These are phyloP conservation scores for Lordiphosa collinella DNA, from an alignment of 1,140 invertebrate genomes.

Conservation along the genomic window DNA sequence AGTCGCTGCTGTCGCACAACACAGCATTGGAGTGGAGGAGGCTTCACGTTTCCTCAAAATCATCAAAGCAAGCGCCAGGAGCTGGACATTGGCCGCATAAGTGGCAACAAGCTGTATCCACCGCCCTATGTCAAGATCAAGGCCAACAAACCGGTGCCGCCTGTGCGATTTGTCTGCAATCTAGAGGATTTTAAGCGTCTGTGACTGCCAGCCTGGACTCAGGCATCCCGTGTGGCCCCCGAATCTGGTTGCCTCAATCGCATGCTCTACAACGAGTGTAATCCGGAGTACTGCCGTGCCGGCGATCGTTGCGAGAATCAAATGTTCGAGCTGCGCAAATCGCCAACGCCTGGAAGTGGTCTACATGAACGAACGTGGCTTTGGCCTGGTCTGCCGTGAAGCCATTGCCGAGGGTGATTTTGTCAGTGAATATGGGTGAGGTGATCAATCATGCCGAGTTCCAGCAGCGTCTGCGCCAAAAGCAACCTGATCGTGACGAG, in stretches of 20 bases:
- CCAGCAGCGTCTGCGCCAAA: slow-evolving; percentile 87
- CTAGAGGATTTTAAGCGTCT: slow-evolving; percentile 88
- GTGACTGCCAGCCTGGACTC: slow-evolving; percentile 89
- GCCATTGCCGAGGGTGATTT: slow-evolving; percentile 90
- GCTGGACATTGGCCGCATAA: slow-evolving; percentile 56
- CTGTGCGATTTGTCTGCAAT: slow-evolving; percentile 81
- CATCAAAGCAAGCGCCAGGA: slow-evolving; percentile 79
- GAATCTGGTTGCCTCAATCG: slow-evolving; percentile 93
- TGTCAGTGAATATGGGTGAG: slow-evolving; percentile 97
- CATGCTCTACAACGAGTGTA: slow-evolving; percentile 94
- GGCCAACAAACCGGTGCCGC: slow-evolving; percentile 86
- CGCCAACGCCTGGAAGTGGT: slow-evolving; percentile 89
- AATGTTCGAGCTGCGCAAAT: slow-evolving; percentile 89
- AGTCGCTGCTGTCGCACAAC: slow-evolving; percentile 80
- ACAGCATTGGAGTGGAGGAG: slow-evolving; percentile 80
- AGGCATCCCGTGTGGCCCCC: slow-evolving; percentile 89
- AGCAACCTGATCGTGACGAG: slow-evolving; percentile 90
- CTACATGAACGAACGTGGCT: slow-evolving; percentile 89
- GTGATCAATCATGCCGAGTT: slow-evolving; percentile 96
- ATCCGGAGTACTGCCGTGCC: slow-evolving; percentile 88
- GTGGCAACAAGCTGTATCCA: slow-evolving; percentile 82
- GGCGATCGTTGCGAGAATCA: slow-evolving; percentile 92
- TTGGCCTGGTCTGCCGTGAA: slow-evolving; percentile 90
- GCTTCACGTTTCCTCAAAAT: slow-evolving; percentile 79
- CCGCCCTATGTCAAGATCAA: slow-evolving; percentile 89